Evolutionary conservation across 2,888 invertebrate species (phyloP).

Genomic region (Eristalis tenax): DNA sequence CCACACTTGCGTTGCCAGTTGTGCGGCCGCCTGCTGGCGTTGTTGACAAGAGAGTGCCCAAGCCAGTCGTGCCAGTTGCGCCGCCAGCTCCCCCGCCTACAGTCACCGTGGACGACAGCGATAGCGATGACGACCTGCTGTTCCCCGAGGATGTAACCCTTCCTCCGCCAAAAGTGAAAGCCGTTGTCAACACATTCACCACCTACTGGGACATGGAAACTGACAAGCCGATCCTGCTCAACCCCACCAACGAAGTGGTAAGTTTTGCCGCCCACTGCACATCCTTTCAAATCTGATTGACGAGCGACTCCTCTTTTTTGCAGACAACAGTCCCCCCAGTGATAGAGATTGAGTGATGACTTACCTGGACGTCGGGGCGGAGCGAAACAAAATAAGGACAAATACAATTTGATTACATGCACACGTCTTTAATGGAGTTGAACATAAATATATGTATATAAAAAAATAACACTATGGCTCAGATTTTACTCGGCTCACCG

Average conservation of each 20-base stretch:
- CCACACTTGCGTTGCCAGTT: background rate
- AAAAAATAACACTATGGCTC: background rate
- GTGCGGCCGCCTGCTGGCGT: background rate
- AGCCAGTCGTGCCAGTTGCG: background rate
- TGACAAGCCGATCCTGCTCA: constrained; percentile 16
- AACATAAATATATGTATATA: background rate
- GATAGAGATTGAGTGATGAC: constrained; percentile 47
- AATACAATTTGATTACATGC: too few relatives aligned
- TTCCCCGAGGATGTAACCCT: constrained; percentile 31
- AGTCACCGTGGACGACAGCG: constrained; percentile 17
- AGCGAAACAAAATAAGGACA: too few relatives aligned
- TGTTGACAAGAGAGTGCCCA: background rate
- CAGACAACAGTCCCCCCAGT: background rate
- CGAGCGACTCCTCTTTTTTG: background rate
- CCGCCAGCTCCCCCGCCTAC: background rate
- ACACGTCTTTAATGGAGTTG: too few relatives aligned
- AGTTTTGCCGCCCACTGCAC: background rate
- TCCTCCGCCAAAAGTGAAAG: constrained; percentile 44
- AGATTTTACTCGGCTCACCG: background rate
- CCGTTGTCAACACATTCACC: constrained; percentile 42
- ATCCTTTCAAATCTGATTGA: background rate
- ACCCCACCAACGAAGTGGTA: constrained; percentile 26
- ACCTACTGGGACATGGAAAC: constrained; percentile 60
- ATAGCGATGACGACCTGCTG: constrained; percentile 35
- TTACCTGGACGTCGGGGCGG: background rate